Evolutionary conservation across 2,888 invertebrate species (phyloP).

Genomic region (Patella ulyssiponensis): DNA sequence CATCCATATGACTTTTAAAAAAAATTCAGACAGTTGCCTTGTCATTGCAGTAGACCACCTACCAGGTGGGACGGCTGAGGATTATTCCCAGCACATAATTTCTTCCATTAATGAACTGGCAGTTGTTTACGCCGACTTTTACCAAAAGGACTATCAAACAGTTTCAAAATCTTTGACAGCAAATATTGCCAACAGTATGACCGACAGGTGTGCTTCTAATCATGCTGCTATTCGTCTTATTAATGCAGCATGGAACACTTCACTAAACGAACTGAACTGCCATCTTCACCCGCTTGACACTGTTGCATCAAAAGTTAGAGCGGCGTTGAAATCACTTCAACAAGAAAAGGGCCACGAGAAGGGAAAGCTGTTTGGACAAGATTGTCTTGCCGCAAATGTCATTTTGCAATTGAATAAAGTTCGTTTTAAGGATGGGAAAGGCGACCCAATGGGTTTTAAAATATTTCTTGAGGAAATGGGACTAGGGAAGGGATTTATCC

Average conservation of each 20-base stretch:
- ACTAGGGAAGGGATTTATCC: slow-evolving; percentile 31
- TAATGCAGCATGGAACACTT: slow-evolving; percentile 25
- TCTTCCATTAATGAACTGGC: no score
- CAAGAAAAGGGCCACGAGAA: slow-evolving; percentile 17
- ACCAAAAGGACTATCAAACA: no score
- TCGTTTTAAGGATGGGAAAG: slow-evolving; percentile 38
- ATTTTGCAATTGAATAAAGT: slow-evolving; percentile 38
- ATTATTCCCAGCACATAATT: no score
- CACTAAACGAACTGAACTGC: slow-evolving; percentile 34
- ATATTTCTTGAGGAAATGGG: slow-evolving; percentile 27
- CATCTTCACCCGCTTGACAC: slow-evolving; percentile 34
- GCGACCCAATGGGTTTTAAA: slow-evolving; percentile 38
- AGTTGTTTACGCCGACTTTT: no score
- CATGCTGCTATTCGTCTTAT: slow-evolving; percentile 26
- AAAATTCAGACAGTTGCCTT: no score
- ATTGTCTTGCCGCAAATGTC: slow-evolving; percentile 37
- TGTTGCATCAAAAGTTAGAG: slow-evolving; percentile 22
- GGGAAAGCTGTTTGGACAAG: slow-evolving; percentile 33
- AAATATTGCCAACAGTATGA: neutral
- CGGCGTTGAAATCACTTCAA: slow-evolving; percentile 15
- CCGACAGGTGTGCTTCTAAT: slow-evolving; percentile 32
- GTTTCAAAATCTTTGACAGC: no score
- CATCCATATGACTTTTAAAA: no score
- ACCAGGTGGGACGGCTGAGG: no score
- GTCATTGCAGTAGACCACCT: no score